Percentiles rank a stretch among this genome's conserved stretches.
These are phyloP conservation scores for Helicoverpa zea DNA, from an alignment of 1,140 invertebrate species.

Conservation along the genomic window DNA sequence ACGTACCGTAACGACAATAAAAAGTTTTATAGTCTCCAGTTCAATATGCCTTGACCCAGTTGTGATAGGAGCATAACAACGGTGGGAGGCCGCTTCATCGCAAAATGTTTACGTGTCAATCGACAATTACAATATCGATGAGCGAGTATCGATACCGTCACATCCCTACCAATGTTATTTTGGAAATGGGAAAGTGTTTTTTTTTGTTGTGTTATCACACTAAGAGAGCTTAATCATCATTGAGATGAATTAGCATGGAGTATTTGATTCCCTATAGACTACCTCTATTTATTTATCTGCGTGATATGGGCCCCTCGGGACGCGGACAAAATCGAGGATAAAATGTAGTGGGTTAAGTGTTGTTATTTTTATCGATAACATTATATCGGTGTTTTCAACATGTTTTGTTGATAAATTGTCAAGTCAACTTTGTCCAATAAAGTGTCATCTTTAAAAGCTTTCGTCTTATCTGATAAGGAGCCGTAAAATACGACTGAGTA, in stretches of 20 bases:
- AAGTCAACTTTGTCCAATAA: conserved; percentile 18
- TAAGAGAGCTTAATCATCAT: too few relatives aligned
- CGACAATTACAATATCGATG: conserved; percentile 22
- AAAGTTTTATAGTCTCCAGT: conserved; percentile 33
- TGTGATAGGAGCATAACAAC: conserved; percentile 40
- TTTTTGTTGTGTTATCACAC: too few relatives aligned
- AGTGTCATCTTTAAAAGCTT: conserved; percentile 25
- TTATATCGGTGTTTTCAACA: not conserved
- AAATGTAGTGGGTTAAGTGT: too few relatives aligned
- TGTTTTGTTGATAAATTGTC: not conserved
- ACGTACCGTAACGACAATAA: conserved; percentile 30
- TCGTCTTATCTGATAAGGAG: conserved; percentile 21
- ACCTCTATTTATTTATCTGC: too few relatives aligned
- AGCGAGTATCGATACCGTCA: not conserved
- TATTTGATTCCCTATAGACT: too few relatives aligned
- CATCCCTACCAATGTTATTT: too few relatives aligned
- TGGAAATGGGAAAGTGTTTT: too few relatives aligned
- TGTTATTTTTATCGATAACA: not conserved
- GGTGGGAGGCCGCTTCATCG: conserved; percentile 14
- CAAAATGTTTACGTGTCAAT: conserved; percentile 39
- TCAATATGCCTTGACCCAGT: conserved; percentile 44
- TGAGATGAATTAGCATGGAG: too few relatives aligned
- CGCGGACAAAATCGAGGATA: too few relatives aligned
- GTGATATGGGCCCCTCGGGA: too few relatives aligned
- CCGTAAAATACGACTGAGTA: conserved; percentile 6